Evolutionary conservation across 2,888 invertebrate species (phyloP).

Genomic region (Taphrorychus bicolor): DNA sequence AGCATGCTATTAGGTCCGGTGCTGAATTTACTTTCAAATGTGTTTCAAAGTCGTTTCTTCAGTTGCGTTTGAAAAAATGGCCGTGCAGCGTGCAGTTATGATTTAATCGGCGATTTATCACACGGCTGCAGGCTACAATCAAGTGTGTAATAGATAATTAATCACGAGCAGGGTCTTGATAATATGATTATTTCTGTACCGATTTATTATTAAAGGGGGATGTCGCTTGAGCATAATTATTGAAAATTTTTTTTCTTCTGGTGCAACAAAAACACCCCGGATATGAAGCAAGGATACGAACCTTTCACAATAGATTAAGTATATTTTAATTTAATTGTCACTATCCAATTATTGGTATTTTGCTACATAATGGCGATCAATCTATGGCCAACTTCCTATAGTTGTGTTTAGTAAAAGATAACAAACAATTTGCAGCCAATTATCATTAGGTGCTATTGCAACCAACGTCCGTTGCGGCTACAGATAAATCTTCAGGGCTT

Average conservation of each 20-base stretch:
- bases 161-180: no score
- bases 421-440: not conserved
- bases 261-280: not conserved
- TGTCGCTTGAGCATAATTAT: not conserved
- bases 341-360: not conserved
- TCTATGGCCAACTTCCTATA: not conserved
- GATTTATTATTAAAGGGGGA: not conserved
- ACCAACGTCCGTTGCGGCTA: not conserved
- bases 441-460: not conserved
- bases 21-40: conserved; percentile 29
- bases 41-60: conserved; percentile 26
- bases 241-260: no score
- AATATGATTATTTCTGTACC: no score
- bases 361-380: not conserved
- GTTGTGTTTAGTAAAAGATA: not conserved
- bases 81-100: not conserved
- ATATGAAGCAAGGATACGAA: not conserved
- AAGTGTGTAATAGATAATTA: not conserved
- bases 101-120: not conserved
- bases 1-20: not conserved
- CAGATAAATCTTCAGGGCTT: not conserved
- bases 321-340: not conserved
- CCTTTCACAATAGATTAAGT: not conserved
- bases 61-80: conserved; percentile 5
- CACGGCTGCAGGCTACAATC: conserved; percentile 3